These are phyloP conservation scores for Microctenopoma stevenorrisi DNA, from an alignment of 2,797 vertebrate genomes.

Conservation along the genomic window DNA sequence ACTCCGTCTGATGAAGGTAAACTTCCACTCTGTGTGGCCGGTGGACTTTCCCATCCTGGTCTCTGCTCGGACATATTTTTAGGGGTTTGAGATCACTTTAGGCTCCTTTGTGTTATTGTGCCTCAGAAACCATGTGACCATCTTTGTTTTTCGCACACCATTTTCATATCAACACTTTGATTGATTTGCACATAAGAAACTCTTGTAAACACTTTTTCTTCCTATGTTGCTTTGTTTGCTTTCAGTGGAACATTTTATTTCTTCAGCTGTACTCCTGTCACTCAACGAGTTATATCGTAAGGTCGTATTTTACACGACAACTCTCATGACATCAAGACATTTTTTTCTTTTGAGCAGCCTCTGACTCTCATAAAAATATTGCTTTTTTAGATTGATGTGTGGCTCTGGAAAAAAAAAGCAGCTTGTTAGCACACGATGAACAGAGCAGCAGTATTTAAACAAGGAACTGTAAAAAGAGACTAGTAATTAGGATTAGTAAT, in stretches of 20 bases:
- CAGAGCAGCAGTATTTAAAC: conserved; percentile 20
- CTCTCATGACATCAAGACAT: conserved; percentile 11
- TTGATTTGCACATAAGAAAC: conserved; percentile 59
- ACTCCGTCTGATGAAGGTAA: too few relatives aligned
- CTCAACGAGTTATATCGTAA: not conserved
- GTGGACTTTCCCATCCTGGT: conserved; percentile 40
- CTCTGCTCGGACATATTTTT: conserved; percentile 16
- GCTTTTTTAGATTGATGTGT: not conserved
- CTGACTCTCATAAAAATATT: not conserved
- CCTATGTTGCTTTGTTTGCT: conserved; percentile 4
- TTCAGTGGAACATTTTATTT: not conserved
- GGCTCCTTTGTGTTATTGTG: conserved; percentile 64
- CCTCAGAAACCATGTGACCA: conserved; percentile 63
- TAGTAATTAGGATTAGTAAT: not conserved
- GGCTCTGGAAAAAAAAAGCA: not conserved
- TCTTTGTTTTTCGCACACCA: conserved; percentile 40
- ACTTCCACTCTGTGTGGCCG: not conserved
- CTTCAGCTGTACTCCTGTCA: not conserved
- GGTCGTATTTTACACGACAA: conserved; percentile 18
- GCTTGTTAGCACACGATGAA: not conserved
- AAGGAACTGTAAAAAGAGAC: conserved; percentile 19
- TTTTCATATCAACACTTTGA: conserved; percentile 59
- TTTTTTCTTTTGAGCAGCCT: not conserved
- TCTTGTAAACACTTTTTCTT: conserved; percentile 24
- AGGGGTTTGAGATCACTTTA: conserved; percentile 68